These are phyloP conservation scores for Crax fasciolata DNA, from an alignment of 2,797 vertebrate genomes.

Conservation along the genomic window DNA sequence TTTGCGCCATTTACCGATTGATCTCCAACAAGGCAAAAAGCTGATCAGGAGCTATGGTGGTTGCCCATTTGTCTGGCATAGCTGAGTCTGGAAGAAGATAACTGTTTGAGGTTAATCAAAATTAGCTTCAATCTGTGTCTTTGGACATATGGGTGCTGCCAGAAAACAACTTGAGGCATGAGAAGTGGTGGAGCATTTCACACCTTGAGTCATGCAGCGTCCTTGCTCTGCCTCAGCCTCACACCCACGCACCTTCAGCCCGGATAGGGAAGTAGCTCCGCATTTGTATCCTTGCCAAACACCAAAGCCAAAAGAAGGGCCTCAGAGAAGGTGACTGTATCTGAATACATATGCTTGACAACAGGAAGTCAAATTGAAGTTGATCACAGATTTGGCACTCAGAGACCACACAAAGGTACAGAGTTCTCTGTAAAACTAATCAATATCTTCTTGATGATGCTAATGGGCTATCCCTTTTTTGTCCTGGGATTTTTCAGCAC, in stretches of 20 bases:
- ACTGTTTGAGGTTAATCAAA: neutral
- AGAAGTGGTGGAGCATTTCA: neutral
- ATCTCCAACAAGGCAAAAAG: neutral
- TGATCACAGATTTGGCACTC: neutral
- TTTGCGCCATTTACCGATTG: neutral
- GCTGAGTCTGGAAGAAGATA: neutral
- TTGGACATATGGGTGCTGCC: neutral
- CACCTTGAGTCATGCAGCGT: accelerated
- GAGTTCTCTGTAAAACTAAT: neutral
- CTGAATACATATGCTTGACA: accelerated
- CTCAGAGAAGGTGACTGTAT: neutral
- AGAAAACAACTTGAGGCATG: neutral
- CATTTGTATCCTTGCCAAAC: accelerated
- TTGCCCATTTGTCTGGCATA: neutral
- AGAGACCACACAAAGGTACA: neutral
- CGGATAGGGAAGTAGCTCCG: neutral
- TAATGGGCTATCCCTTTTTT: neutral
- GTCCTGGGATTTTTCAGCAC: neutral
- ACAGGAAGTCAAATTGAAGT: neutral
- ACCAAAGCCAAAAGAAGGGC: neutral
- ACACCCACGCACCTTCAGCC: accelerated
- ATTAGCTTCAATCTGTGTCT: neutral
- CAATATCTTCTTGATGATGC: neutral
- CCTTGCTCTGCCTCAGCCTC: neutral
- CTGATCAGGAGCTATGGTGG: neutral